Evolutionary conservation across 2,888 invertebrate genomes (phyloP).

Genomic region (Seira musarum): DNA sequence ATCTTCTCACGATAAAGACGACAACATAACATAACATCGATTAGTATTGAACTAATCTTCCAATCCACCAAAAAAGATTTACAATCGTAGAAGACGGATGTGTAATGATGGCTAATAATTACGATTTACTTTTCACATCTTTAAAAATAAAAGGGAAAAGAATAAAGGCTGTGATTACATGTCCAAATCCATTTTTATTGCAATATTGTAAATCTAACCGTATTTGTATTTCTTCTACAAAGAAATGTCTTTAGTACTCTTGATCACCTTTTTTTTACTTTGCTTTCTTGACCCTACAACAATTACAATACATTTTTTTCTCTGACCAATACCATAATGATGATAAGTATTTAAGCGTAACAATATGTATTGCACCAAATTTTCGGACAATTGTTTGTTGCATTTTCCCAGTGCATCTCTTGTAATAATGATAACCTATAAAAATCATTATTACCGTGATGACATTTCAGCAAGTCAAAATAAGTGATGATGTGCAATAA

Average conservation of each 20-base stretch:
- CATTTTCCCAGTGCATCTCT: slow-evolving; percentile 30
- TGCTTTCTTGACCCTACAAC: slow-evolving; percentile 24
- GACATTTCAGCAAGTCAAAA: slow-evolving; percentile 58
- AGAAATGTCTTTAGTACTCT: slow-evolving; percentile 46
- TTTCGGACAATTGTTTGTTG: slow-evolving; percentile 44
- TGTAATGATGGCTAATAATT: slow-evolving; percentile 48
- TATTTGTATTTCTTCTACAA: slow-evolving; percentile 36
- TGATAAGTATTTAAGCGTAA: slow-evolving; percentile 21
- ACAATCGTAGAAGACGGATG: slow-evolving; percentile 24
- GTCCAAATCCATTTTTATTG: slow-evolving; percentile 44
- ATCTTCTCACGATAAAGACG: slow-evolving; percentile 41
- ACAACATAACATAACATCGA: too few species aligned
- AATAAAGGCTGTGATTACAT: slow-evolving; percentile 43
- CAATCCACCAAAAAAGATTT: slow-evolving; percentile 26
- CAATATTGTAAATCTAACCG: slow-evolving; percentile 53
- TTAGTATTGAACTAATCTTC: background rate
- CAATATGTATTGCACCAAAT: slow-evolving; percentile 32
- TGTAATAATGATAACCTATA: slow-evolving; percentile 28
- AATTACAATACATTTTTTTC: slow-evolving; percentile 14
- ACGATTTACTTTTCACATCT: slow-evolving; percentile 23
- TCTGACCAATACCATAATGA: slow-evolving; percentile 41
- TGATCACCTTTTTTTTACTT: slow-evolving; percentile 53
- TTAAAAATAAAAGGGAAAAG: slow-evolving; percentile 21
- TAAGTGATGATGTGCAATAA: slow-evolving; percentile 58
- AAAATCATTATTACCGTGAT: slow-evolving; percentile 55